Evolutionary conservation across 2,797 vertebrate genomes (phyloP).

Genomic region (Lepidocolaptes lacrymiger): DNA sequence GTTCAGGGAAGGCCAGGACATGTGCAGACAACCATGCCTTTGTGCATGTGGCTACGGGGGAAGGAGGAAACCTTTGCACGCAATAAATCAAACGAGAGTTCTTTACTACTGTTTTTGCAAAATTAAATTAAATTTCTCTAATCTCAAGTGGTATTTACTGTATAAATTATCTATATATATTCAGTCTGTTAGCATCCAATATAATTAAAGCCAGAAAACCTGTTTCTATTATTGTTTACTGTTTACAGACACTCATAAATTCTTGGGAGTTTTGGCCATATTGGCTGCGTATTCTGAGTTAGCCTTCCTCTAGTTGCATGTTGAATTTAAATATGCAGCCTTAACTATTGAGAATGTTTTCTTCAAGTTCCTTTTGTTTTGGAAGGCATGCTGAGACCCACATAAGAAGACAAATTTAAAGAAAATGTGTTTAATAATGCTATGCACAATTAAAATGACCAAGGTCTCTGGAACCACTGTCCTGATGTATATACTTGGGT

Average conservation of each 20-base stretch:
- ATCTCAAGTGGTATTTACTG: not conserved
- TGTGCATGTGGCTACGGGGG: rapidly evolving
- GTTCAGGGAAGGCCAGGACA: not conserved
- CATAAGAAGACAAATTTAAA: not conserved
- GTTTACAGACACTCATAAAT: not conserved
- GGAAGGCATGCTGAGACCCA: not conserved
- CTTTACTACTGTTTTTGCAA: not conserved
- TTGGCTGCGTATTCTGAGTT: not conserved
- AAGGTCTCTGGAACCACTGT: not conserved
- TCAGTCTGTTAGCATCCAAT: not conserved
- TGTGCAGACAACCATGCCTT: not conserved
- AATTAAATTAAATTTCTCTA: conserved; percentile 19
- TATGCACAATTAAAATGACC: not conserved
- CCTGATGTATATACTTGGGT: not conserved
- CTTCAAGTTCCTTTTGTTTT: not conserved
- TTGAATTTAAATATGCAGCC: not conserved
- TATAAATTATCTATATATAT: not conserved
- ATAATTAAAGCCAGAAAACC: conserved; percentile 13
- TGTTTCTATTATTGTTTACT: not conserved
- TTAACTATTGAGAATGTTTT: not conserved
- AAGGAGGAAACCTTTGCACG: not conserved
- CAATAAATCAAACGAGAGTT: not conserved
- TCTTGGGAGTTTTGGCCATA: not conserved
- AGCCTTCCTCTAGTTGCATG: not conserved
- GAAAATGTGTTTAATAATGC: not conserved